Evolutionary conservation across 2,888 invertebrate genomes (phyloP).

Genomic region (Tryphoninae sp.): DNA sequence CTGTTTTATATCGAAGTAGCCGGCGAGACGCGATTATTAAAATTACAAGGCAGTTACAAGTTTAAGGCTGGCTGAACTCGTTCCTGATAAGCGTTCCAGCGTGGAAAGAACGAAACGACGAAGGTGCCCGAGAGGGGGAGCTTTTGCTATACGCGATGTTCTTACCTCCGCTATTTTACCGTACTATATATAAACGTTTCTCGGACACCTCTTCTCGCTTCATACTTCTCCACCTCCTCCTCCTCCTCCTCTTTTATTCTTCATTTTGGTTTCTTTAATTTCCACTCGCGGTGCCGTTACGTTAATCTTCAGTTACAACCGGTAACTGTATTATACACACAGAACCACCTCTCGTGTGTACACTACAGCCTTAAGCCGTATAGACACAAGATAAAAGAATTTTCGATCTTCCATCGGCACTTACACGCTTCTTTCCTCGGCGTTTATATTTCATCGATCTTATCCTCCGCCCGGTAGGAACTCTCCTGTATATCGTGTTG

Average conservation of each 20-base stretch:
- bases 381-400: no score
- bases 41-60: conserved; percentile 64
- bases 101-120: conserved; percentile 62
- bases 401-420: conserved; percentile 45
- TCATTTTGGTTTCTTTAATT: conserved; percentile 70
- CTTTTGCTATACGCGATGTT: not conserved
- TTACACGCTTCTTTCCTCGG: conserved; percentile 31
- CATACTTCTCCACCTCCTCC: conserved; percentile 32
- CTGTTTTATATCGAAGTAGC: conserved; percentile 45
- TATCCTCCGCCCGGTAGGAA: conserved; percentile 46
- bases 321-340: conserved; percentile 64
- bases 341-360: no score
- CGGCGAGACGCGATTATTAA: conserved; percentile 58
- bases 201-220: conserved; percentile 44
- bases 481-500: no score
- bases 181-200: conserved; percentile 11
- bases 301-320: conserved; percentile 69
- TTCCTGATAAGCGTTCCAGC: conserved; percentile 70
- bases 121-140: conserved; percentile 2
- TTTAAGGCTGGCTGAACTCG: conserved; percentile 69
- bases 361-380: no score
- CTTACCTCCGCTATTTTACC: not conserved
- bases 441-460: conserved; percentile 51
- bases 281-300: conserved; percentile 71
- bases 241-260: conserved; percentile 52